phyloP scores from a whole-genome alignment of 2,113 vertebrate species.

The Ptyas mucosa region DNA sequence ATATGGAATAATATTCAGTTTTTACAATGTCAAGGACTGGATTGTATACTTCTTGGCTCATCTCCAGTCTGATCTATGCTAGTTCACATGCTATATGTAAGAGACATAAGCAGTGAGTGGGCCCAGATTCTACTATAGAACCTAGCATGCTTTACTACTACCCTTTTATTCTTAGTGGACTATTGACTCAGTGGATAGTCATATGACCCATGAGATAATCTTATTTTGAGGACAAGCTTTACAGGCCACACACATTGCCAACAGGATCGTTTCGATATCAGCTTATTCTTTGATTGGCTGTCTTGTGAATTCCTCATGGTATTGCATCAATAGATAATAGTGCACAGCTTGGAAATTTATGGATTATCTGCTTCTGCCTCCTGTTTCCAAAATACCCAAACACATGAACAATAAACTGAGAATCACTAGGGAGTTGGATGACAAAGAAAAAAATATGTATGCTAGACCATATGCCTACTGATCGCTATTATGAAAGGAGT shows the following conservation, averaged over 20 bases:
- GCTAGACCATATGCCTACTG: not conserved
- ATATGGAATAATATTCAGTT: not conserved
- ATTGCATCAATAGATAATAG: not conserved
- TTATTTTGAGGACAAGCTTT: not conserved
- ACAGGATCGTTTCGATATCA: not conserved
- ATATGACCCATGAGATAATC: not conserved
- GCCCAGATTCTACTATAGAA: not conserved
- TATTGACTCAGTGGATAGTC: not conserved
- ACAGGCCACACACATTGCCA: not conserved
- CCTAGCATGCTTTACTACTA: not conserved
- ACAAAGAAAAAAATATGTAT: not conserved
- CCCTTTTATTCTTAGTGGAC: not conserved
- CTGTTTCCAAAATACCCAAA: not conserved
- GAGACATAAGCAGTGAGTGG: not conserved
- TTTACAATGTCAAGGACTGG: not conserved
- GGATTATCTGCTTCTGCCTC: not conserved
- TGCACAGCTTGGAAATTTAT: not conserved
- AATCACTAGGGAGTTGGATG: not conserved
- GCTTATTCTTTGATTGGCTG: not conserved
- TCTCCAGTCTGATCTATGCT: not conserved
- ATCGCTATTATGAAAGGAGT: not conserved
- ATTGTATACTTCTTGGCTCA: not conserved
- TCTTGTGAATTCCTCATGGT: not conserved
- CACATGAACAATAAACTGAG: not conserved
- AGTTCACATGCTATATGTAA: not conserved